A percentile compares a stretch with the other conserved stretches of the same genome.
Conservation (phyloP, 2,797 vertebrate species). For the Halcyon badia region DNA sequence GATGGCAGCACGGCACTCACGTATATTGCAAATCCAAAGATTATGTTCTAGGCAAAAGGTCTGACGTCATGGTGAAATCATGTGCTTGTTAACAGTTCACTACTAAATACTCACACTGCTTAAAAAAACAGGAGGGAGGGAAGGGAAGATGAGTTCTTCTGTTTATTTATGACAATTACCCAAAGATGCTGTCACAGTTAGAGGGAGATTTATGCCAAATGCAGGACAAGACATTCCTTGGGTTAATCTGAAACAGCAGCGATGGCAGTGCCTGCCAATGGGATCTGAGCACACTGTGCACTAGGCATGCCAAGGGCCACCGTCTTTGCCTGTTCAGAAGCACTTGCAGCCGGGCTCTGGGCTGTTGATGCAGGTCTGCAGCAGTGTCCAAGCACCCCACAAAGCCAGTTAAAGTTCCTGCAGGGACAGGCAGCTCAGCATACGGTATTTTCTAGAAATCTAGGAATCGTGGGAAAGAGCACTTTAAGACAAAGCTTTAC, state of each 20-base stretch:
- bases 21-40: background rate
- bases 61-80: fast-evolving
- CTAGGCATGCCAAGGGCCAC: background rate
- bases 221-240: background rate
- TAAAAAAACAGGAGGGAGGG: background rate
- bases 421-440: background rate
- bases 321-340: background rate
- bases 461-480: background rate
- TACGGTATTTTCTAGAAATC: background rate
- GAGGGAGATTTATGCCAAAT: background rate
- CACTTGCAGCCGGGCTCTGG: background rate
- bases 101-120: background rate
- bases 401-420: background rate
- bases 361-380: background rate
- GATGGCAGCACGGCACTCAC: fast-evolving
- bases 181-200: background rate
- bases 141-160: background rate
- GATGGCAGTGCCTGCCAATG: background rate
- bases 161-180: background rate
- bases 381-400: background rate
- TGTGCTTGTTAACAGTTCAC: background rate
- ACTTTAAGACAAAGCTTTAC: background rate
- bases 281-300: background rate
- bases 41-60: background rate
- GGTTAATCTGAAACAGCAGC: background rate